Evolutionary conservation across 92 coral and sea anemone genomes (phyloP).

Genomic region (Zoanthus gigantus): DNA sequence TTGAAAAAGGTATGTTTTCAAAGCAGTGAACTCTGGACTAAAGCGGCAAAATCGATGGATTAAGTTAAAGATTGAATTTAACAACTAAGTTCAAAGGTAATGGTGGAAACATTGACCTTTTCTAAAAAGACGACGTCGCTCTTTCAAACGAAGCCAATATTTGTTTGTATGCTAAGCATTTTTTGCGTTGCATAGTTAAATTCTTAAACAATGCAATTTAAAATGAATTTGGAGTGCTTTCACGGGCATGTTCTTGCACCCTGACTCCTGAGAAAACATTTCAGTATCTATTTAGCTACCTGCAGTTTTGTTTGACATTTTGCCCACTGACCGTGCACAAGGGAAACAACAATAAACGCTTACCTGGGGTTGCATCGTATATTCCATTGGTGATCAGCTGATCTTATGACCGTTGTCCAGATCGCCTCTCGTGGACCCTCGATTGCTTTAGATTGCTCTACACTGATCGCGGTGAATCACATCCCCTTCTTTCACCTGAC

Average conservation of each 20-base stretch:
- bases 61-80: background rate
- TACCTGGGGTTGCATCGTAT: conserved; percentile 66
- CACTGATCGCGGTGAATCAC: background rate
- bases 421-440: conserved; percentile 13
- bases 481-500: conserved; percentile 55
- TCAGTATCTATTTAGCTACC: background rate
- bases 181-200: background rate
- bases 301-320: conserved; percentile 39
- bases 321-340: conserved; percentile 30
- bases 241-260: background rate
- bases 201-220: background rate
- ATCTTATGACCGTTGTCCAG: conserved; percentile 16
- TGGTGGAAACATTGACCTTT: background rate
- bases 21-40: background rate
- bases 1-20: background rate
- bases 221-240: background rate
- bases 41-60: background rate
- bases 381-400: conserved; percentile 58
- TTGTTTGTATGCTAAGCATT: background rate
- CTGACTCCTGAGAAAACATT: background rate
- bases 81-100: background rate
- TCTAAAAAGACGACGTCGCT: background rate
- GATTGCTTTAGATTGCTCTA: conserved; percentile 1
- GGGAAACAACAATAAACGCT: background rate
- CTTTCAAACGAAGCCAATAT: background rate